A percentile compares a stretch with the other conserved stretches of the same genome.
Conservation (phyloP, 2,888 invertebrate species). For the Drosophila borborema region DNA sequence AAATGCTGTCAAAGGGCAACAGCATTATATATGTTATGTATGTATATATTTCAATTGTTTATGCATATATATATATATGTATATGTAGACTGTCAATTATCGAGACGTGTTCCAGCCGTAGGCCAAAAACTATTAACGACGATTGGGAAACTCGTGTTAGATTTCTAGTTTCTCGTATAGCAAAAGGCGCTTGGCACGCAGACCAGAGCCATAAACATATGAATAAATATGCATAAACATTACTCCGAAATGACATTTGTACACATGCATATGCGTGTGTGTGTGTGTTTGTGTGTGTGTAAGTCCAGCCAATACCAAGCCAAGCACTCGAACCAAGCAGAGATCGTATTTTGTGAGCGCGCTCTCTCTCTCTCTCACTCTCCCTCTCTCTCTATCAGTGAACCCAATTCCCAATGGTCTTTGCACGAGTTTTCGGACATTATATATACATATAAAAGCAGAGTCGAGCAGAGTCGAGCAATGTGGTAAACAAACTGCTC, state of each 20-base stretch:
- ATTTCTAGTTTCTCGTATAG: conserved; percentile 28
- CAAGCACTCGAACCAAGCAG: conserved; percentile 4
- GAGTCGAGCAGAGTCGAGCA: conserved; percentile 11
- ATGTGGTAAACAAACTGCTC: conserved; percentile 39
- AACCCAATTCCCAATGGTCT: conserved; percentile 29
- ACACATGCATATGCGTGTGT: not conserved
- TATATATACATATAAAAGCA: not conserved
- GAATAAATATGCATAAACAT: conserved; percentile 59
- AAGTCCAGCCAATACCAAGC: conserved; percentile 1
- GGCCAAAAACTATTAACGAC: conserved; percentile 12
- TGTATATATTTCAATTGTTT: not conserved
- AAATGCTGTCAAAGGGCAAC: conserved; percentile 15
- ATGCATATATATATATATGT: too few species aligned
- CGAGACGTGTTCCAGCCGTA: conserved; percentile 3
- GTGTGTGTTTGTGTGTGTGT: not conserved
- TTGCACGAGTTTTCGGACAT: conserved; percentile 9
- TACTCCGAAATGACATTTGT: conserved; percentile 27
- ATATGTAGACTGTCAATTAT: conserved; percentile 8
- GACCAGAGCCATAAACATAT: conserved; percentile 47
- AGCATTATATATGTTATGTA: not conserved
- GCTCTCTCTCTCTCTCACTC: conserved; percentile 8
- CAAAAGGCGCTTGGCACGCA: conserved; percentile 49
- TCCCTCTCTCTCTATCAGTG: not conserved
- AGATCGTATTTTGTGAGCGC: conserved; percentile 24
- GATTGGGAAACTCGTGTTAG: conserved; percentile 8